A percentile compares a stretch with the other conserved stretches of the same genome.
Evolutionary conservation across 2,797 vertebrate species (phyloP).

Genomic region (Chloroceryle amazona): DNA sequence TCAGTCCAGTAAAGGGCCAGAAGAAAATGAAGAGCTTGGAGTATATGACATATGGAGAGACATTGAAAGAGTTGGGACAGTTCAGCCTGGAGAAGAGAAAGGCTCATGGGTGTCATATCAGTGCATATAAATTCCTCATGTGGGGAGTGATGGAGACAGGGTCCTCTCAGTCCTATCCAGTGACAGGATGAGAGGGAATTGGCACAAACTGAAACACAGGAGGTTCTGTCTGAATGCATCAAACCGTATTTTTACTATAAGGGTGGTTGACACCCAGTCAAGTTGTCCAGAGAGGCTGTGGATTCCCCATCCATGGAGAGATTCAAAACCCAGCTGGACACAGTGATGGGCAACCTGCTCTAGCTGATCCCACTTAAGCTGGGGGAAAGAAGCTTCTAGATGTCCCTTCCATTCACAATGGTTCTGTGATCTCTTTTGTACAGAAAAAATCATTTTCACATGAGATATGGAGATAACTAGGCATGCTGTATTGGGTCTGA

Average conservation of each 20-base stretch:
- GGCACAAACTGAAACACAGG: neutral
- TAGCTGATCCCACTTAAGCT: neutral
- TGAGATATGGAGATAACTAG: neutral
- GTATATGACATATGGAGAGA: neutral
- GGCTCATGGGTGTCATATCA: neutral
- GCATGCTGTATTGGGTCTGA: neutral
- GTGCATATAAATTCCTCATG: neutral
- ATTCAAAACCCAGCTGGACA: neutral
- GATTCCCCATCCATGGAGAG: neutral
- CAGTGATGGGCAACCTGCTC: rapidly evolving
- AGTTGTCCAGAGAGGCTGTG: neutral
- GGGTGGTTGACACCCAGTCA: neutral
- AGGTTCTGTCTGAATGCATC: neutral
- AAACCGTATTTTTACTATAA: neutral
- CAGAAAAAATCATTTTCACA: neutral
- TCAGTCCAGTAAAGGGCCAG: neutral
- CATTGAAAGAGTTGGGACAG: neutral
- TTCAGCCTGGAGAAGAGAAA: neutral
- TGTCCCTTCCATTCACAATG: neutral
- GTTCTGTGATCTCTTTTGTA: neutral
- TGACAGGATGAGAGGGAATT: neutral
- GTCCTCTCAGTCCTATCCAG: neutral
- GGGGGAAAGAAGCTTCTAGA: neutral
- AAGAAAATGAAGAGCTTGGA: neutral
- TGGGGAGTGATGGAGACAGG: neutral